Base-by-base conservation (phyloP, 1,140 invertebrate species). In the Metaphire vulgaris region DNA sequence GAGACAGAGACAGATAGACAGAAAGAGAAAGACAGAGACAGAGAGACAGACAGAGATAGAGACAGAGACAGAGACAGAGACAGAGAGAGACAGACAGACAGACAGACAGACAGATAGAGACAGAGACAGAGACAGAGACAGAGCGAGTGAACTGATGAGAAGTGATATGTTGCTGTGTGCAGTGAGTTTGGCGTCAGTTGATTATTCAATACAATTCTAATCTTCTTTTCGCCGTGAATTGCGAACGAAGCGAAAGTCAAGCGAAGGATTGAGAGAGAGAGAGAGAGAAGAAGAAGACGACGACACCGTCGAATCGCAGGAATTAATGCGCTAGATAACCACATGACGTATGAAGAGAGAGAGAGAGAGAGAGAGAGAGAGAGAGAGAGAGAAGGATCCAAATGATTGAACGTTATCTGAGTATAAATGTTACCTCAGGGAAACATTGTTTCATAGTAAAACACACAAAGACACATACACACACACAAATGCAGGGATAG, bases 111-210 rank as follows among this genome's bases (percentile, higher is more conserved):
- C 33, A 72, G 73, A 41, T 68, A 69, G 70, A 74, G 75, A 76
- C 74, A 76, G 34, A 68, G 33, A 69, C 16, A 72, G 72, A 30
- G 26, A 30, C 32, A 79, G 34, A 65, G 69, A 65, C 65, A 65
- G 56, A 77, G 75, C 72, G 75, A 76, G 28, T 68, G 67, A 31
- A 30, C 26, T 31, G 81, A 82, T 74, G 65, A 72, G 0, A 79
- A 80, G 32, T 12, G 21, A 56, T 56, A 12, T 56, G 21, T 21
- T 56, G 6, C 21, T 12, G 6, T 56, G 6, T 21, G 41, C 41
- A 56, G 6, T 56, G 21, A 21, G 41, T 21, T n/a, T n/a, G n/a
- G n/a, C n/a, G n/a, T n/a, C n/a, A n/a, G n/a, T n/a, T n/a, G n/a
- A n/a, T n/a, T n/a, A n/a, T n/a, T n/a, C n/a, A n/a, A n/a, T n/a